phyloP scores from a whole-genome alignment of 1,140 invertebrate genomes.

The Lamellibrachia luymesi region DNA sequence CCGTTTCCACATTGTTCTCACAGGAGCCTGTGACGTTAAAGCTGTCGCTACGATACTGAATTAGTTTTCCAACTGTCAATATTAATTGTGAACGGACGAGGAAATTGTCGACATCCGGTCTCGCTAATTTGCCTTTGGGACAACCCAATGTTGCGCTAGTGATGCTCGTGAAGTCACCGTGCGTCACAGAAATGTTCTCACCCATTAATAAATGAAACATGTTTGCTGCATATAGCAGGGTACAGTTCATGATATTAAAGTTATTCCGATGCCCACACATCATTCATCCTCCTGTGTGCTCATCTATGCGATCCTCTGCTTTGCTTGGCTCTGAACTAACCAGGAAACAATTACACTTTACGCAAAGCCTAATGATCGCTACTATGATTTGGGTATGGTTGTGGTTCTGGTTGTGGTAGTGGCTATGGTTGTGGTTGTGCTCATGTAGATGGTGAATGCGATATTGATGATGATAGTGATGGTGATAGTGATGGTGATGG shows the following conservation, averaged over 20 bases:
- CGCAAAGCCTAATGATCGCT: too few relatives aligned
- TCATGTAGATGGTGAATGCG: too few relatives aligned
- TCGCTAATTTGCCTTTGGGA: background rate
- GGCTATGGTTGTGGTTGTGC: too few relatives aligned
- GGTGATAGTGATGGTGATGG: slow-evolving; percentile 5
- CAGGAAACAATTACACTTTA: too few relatives aligned
- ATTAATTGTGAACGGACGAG: background rate
- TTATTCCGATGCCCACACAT: background rate
- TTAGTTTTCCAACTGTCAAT: background rate
- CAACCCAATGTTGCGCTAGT: background rate
- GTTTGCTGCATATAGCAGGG: background rate
- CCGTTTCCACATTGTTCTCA: background rate
- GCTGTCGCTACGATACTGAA: background rate
- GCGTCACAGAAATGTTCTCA: background rate
- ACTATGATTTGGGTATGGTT: too few relatives aligned
- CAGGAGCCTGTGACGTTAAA: background rate
- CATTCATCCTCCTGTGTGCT: background rate
- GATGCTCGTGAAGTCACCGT: background rate
- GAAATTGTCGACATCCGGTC: background rate
- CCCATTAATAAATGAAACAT: slow-evolving; percentile 20
- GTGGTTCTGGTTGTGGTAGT: too few relatives aligned
- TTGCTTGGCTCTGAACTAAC: too few relatives aligned
- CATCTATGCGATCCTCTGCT: background rate
- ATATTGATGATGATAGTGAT: too few relatives aligned
- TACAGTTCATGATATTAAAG: background rate